These are phyloP conservation scores for Phacellophora camtschatica DNA, from an alignment of 30 jellyfish, hydroid and myxozoan species.

Conservation along the genomic window DNA sequence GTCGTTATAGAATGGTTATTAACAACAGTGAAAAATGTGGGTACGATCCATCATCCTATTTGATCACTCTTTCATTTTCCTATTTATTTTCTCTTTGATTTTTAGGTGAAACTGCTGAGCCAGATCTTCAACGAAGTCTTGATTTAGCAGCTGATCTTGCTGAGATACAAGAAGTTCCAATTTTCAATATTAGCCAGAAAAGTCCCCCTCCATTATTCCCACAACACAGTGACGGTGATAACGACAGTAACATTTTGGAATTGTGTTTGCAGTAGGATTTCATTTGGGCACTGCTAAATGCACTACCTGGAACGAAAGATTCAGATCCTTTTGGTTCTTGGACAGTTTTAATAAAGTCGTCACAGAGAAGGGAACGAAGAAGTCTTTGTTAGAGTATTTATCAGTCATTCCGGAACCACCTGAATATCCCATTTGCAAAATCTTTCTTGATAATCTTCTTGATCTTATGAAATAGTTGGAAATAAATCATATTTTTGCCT, in stretches of 20 bases:
- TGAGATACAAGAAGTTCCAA: conserved; percentile 5
- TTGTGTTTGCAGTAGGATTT: conserved; percentile 27
- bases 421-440: conserved; percentile 35
- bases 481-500: conserved; percentile 27
- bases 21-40: background rate
- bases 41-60: background rate
- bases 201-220: conserved; percentile 23
- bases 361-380: background rate
- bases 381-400: conserved; percentile 31
- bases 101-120: background rate
- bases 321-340: conserved; percentile 12
- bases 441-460: conserved; percentile 15
- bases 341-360: conserved; percentile 14
- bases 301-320: background rate
- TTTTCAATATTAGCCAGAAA: conserved; percentile 10
- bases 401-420: conserved; percentile 53
- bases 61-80: background rate
- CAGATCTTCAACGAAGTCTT: background rate
- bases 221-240: background rate
- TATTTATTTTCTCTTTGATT: background rate
- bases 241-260: background rate
- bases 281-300: conserved; percentile 36
- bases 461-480: conserved; percentile 35
- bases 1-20: background rate
- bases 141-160: background rate